These are phyloP conservation scores for Astreopora myriophthalma DNA, from an alignment of 64 coral and sea anemone genomes.

Conservation along the genomic window DNA sequence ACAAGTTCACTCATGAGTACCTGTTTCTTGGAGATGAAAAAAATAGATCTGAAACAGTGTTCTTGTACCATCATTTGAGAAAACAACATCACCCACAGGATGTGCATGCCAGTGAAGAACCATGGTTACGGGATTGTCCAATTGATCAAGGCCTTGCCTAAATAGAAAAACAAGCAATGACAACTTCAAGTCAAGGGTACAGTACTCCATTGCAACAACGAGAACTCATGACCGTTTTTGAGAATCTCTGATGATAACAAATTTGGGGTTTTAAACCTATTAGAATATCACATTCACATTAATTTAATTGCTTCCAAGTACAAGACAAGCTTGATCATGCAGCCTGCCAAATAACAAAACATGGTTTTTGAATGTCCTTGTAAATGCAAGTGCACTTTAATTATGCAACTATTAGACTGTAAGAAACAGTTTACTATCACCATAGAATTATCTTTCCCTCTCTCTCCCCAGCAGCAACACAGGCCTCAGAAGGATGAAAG, in stretches of 20 bases:
- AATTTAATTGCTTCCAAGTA: too few species aligned
- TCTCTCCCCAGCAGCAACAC: slow-evolving; percentile 73
- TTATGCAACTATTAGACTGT: too few species aligned
- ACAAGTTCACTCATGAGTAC: too few species aligned
- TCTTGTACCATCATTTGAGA: slow-evolving; percentile 83
- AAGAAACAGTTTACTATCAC: slow-evolving; percentile 9
- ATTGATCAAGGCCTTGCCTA: slow-evolving; percentile 69
- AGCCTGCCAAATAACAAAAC: too few species aligned
- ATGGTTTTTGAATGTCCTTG: too few species aligned
- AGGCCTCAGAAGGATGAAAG: slow-evolving; percentile 78
- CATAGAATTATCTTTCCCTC: slow-evolving; percentile 78
- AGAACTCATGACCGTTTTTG: not conserved
- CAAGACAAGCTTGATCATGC: too few species aligned
- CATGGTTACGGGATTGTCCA: slow-evolving; percentile 68
- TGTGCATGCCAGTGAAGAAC: slow-evolving; percentile 97
- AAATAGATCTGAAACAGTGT: not conserved
- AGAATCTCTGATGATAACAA: too few species aligned
- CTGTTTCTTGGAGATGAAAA: not conserved
- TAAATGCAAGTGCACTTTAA: too few species aligned
- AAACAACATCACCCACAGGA: slow-evolving; percentile 54
- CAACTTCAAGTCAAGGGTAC: not conserved
- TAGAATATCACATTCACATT: too few species aligned
- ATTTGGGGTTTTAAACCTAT: too few species aligned
- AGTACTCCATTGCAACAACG: not conserved
- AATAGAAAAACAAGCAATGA: not conserved